Base-by-base conservation (phyloP, 2,888 invertebrate species). In the Phortica okadai region DNA sequence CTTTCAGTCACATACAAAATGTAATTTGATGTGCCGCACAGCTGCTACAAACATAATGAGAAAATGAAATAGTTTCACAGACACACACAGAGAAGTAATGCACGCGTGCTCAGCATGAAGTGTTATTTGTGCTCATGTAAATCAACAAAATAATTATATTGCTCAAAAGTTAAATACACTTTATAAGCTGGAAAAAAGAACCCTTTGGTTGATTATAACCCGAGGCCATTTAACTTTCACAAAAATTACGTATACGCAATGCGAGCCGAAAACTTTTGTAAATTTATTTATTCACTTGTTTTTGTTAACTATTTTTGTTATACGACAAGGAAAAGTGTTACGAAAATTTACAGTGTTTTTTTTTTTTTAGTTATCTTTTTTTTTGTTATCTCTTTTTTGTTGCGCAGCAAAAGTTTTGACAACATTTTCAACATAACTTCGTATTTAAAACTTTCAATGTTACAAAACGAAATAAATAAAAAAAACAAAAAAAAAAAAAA, bases 401-500 rank as follows among this genome's bases (percentile, higher is more conserved):
- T 56, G 56, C 16, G 56, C 6, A 56, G 25, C 64, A 64, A 33
- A 64, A 64, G 64, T 64, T 64, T 64, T 25, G 41, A 11, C 25
- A 33, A 64, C 33, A 64, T 33, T 64, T 64, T 10, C 8, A 64
- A 64, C 62, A 64, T 64, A 64, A 64, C 14, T 14, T 64, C 41
- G 41, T 25, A 64, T 25, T 62, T 8, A 6, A 11, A 62, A 11
- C 21, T 25, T 8, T 11, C 25, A 62, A 25, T 10, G 25, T 10
- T 11, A 16, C 59, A 8, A 11, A 59, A 16, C 3, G 50, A 45
- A 21, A 21, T 21, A 11, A 58, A 11, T 58, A 58, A 58, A 58
- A 58, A 16, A 10, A 58, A 59, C 6, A 59, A n/a, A n/a, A n/a
- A n/a, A n/a, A n/a, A n/a, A n/a, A n/a, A n/a, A n/a, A n/a, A n/a